phyloP scores from a whole-genome alignment of 2,797 vertebrate genomes.

The Spondyliosoma cantharus region DNA sequence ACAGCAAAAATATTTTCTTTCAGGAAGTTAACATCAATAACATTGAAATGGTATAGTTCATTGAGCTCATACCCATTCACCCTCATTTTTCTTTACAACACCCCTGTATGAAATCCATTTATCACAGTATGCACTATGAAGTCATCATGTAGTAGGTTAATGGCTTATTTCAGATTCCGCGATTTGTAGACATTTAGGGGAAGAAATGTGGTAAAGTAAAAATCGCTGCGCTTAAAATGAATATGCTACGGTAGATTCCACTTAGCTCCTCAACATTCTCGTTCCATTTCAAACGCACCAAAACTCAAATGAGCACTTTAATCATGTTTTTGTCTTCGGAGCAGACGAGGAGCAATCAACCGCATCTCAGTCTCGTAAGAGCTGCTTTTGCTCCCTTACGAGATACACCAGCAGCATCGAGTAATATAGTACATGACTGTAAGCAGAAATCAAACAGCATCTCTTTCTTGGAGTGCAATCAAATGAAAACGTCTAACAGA shows the following conservation, averaged over 20 bases:
- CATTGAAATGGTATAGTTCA: slow-evolving; percentile 69
- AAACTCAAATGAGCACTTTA: slow-evolving; percentile 9
- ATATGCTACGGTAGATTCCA: slow-evolving; percentile 14
- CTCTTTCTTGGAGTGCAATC: slow-evolving; percentile 68
- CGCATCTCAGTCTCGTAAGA: slow-evolving; percentile 34
- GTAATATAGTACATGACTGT: slow-evolving; percentile 53
- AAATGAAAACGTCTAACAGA: slow-evolving; percentile 66
- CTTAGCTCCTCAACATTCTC: neutral
- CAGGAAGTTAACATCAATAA: slow-evolving; percentile 73
- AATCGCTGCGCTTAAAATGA: slow-evolving; percentile 19
- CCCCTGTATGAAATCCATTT: slow-evolving; percentile 57
- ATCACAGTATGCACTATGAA: slow-evolving; percentile 62
- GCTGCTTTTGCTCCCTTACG: slow-evolving; percentile 42
- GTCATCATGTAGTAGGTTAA: slow-evolving; percentile 49
- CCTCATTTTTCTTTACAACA: slow-evolving; percentile 70
- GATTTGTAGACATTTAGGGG: slow-evolving; percentile 25
- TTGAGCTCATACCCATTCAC: slow-evolving; percentile 70
- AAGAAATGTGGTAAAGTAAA: slow-evolving; percentile 20
- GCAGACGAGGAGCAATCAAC: slow-evolving; percentile 43
- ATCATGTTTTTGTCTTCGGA: slow-evolving; percentile 22
- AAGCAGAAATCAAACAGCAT: slow-evolving; percentile 67
- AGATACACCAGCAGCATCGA: slow-evolving; percentile 39
- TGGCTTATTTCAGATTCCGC: slow-evolving; percentile 42
- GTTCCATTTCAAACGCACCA: slow-evolving; percentile 31
- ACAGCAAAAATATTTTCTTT: slow-evolving; percentile 78